Percentiles rank a stretch among this genome's conserved stretches.
phyloP scores from a whole-genome alignment of 2,797 vertebrate genomes.

The Hapalemur alaotrensis region DNA sequence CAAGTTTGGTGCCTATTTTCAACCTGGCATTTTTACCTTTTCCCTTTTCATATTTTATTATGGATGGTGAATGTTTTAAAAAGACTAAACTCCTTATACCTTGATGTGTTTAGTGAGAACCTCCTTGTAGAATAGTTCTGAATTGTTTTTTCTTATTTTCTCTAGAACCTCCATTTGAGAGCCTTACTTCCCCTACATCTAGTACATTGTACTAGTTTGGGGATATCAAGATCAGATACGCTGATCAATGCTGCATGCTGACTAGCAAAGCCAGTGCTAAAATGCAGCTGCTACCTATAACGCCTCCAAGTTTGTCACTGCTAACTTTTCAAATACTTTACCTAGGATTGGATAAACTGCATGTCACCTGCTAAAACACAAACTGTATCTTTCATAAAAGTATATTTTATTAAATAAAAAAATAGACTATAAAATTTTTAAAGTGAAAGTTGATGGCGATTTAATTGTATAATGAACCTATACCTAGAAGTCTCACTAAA shows the following conservation, averaged over 20 bases:
- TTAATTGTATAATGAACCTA: neutral
- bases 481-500: neutral
- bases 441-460: neutral
- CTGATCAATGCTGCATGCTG: neutral
- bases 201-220: neutral
- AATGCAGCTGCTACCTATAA: rapidly evolving
- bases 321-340: neutral
- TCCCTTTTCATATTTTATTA: neutral
- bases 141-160: neutral
- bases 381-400: neutral
- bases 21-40: neutral
- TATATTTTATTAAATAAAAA: neutral
- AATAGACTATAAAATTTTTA: neutral
- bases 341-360: neutral
- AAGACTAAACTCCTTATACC: neutral
- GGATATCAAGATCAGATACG: neutral
- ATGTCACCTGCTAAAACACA: neutral
- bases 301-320: neutral
- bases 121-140: neutral
- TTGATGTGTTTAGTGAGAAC: neutral
- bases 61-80: neutral
- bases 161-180: neutral
- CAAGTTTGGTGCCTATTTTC: neutral
- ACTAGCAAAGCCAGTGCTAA: neutral
- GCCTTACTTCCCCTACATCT: neutral